Percentiles rank a stretch among this genome's conserved stretches.
Evolutionary conservation across 1,140 invertebrate genomes (phyloP).

Genomic region (Bactericera cockerelli): DNA sequence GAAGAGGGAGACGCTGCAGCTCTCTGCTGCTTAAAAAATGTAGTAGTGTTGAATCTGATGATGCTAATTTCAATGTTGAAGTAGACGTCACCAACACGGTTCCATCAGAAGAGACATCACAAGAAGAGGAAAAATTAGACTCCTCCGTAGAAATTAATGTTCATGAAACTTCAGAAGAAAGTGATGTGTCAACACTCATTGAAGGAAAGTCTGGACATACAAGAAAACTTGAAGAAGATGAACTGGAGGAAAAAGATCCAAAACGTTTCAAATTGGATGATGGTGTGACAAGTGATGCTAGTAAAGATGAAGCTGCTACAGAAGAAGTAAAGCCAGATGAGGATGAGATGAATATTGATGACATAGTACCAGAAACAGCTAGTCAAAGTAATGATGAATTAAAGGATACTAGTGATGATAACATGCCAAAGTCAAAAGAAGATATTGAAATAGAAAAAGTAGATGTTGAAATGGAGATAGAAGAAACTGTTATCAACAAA

Average conservation of each 20-base stretch:
- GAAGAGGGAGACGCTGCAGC: neutral
- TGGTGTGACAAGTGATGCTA: neutral
- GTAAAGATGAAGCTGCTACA: neutral
- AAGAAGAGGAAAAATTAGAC: neutral
- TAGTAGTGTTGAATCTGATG: too few relatives aligned
- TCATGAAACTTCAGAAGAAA: neutral
- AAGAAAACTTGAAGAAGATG: neutral
- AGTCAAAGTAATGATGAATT: too few relatives aligned
- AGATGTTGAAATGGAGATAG: neutral
- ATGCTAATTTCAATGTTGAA: neutral
- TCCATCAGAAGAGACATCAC: neutral
- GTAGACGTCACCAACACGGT: neutral
- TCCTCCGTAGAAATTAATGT: neutral
- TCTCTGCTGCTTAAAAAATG: neutral
- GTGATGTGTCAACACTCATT: neutral
- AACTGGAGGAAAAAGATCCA: neutral
- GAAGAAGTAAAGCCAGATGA: neutral
- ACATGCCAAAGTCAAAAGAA: too few relatives aligned
- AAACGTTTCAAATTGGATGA: neutral
- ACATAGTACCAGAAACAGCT: neutral
- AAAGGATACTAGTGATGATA: too few relatives aligned
- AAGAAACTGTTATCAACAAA: neutral
- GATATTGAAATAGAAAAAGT: neutral
- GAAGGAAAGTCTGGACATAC: neutral
- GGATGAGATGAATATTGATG: neutral